Evolutionary conservation across 2,113 vertebrate genomes (phyloP), one percentile per base, ranked within the genome.

Genomic region (Myotis brandtii): DNA sequence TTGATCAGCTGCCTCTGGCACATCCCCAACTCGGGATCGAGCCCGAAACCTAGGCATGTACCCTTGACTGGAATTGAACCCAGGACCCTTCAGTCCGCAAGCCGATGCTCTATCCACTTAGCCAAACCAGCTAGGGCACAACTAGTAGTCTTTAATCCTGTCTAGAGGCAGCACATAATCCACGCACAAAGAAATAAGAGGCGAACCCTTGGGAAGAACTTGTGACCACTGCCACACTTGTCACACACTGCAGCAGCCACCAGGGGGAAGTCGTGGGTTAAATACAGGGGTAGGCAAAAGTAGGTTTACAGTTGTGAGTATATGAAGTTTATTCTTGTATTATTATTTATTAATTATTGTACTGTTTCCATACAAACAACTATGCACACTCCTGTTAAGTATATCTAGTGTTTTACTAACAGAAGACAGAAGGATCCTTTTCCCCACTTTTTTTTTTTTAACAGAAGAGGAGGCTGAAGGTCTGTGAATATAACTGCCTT

Each of bases 241-340:
- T 56, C 30, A 67, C 10, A 72, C 27, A 46, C 17, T 0, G 3
- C 0, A 70, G 48, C n/a, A 40, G 69, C 93, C 97, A 96, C 94
- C 56, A 96, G 97, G 75, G 91, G 97, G 97, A 89, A 96, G 30
- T 3, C 48, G 21, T 10, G 43, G 37, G 52, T 43, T 70, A 92
- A 88, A 86, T 56, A 77, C 75, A 77, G 30, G 17, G 30, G 48
- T 52, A 10, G 48, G 75, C 75, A 52, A 77, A 76, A 77, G 30
- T 20, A 77, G 75, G 46, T 50, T 50, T 77, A 77, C 46, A 50
- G 30, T n/a, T n/a, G 48, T 67, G 30, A 67, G 30, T n/a, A n/a
- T 21, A 18, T 32, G 4, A 77, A n/a, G 14, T 52, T 77, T 77
- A 77, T 52, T 77, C 48, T 12, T 52, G 75, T 77, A 77, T n/a